These are phyloP conservation scores for Melanostoma mellinum DNA, from an alignment of 2,888 invertebrate genomes.

Conservation along the genomic window DNA sequence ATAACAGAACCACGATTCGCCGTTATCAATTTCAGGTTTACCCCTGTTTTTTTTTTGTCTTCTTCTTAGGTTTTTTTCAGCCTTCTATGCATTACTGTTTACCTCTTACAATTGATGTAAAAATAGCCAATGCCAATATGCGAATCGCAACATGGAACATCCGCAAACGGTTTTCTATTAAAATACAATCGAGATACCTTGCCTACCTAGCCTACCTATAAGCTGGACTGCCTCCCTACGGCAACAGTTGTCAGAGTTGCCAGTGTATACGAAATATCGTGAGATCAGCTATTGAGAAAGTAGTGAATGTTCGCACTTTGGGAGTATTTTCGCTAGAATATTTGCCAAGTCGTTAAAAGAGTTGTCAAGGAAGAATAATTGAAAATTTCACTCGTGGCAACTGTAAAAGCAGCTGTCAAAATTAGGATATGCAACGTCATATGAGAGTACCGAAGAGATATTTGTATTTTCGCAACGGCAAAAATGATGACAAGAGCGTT, in stretches of 20 bases:
- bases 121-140: conserved; percentile 70
- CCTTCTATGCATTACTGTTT: conserved; percentile 50
- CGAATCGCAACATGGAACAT: conserved; percentile 70
- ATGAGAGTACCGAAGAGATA: too few relatives aligned
- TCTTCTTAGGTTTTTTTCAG: not conserved
- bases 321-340: too few relatives aligned
- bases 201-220: conserved; percentile 28
- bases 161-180: conserved; percentile 73
- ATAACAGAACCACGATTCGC: conserved; percentile 69
- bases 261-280: not conserved
- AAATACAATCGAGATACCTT: conserved; percentile 69
- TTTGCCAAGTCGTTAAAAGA: too few relatives aligned
- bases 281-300: too few relatives aligned
- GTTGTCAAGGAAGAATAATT: too few relatives aligned
- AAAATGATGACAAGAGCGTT: too few relatives aligned
- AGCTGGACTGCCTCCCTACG: conserved; percentile 63
- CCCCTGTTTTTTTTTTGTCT: conserved; percentile 41
- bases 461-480: too few relatives aligned
- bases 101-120: conserved; percentile 69
- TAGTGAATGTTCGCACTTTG: too few relatives aligned
- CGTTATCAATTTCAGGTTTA: conserved; percentile 71
- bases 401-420: conserved; percentile 13
- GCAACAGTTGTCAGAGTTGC: conserved; percentile 22
- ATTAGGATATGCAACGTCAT: too few relatives aligned
- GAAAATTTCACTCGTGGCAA: too few relatives aligned